Evolutionary conservation across 2,113 vertebrate genomes (phyloP), one percentile per base, ranked within the genome.

Genomic region (Sinosuthora webbiana): DNA sequence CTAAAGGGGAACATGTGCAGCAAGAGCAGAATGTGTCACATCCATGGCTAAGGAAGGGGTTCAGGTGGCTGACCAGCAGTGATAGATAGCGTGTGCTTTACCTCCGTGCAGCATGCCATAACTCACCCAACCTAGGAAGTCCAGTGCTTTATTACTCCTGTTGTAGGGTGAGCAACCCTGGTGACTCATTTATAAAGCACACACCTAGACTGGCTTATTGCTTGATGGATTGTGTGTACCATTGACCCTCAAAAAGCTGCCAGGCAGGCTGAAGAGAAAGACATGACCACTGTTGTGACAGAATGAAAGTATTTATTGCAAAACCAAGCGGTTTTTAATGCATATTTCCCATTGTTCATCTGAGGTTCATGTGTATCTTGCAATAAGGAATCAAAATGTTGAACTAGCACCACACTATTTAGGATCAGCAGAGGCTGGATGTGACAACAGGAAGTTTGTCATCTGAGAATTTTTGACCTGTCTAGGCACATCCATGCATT

Each of bases 251-350:
- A 44, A 35, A 91, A 85, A 62, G 27, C 62, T 67, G 31, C 52
- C 42, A 49, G 52, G 35, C 37, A 86, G 50, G 60, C 33, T 91
- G 80, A 75, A 52, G 47, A 81, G 64, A 81, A 49, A 69, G 12
- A 16, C 82, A 30, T 41, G 68, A 62, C 42, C 37, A 60, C 75
- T 0, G 0, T 4, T 1, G 2, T 47, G 70, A 52, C 56, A 44
- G 31, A 55, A 65, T 65, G 23, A 68, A 56, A 56, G 27, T 47
- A 69, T 74, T 82, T 87, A 33, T 33, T 71, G 68, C 71, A 62
- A 76, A 90, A 76, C 4, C 10, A 55, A 85, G 5, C 2, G 3
- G 1, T 3, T 80, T 69, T 76, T 52, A 71, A 35, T 35, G 19
- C 16, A 2, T 71, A 10, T 57, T 88, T 91, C 30, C n/a, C 16